Evolutionary conservation across 2,797 vertebrate genomes (phyloP), one percentile per base, ranked within the genome.

Genomic region (Hyperoplus lanceolatus): DNA sequence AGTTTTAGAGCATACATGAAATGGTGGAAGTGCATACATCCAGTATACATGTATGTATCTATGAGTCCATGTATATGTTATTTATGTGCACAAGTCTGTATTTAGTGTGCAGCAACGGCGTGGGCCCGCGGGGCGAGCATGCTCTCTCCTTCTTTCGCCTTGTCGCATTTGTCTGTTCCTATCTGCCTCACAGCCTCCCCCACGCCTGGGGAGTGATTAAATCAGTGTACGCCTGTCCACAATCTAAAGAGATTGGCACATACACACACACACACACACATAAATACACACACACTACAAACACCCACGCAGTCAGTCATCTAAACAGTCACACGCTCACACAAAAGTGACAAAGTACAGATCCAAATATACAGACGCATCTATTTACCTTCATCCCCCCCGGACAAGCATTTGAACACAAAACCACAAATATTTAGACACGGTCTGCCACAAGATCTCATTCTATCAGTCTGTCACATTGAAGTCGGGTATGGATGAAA

Each of bases 151-250:
- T 92, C 92, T 94, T 91, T 93, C 88, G 91, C 92, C 93, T 94
- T 94, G 94, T 95, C 90, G 90, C 91, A 68, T 95, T 93, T 95
- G 94, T 95, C 94, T 93, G 93, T 94, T 95, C 87, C 90, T 93
- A 94, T 95, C 91, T 94, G 87, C 89, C 90, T 95, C 93, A 94
- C 87, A 91, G 89, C 92, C 91, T 91, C 89, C 92, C 87, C 89
- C 83, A 72, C 92, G 93, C 94, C 94, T 93, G 90, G 90, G 92
- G 93, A 94, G 89, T 93, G 92, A 94, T 94, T 95, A 93, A 93
- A 95, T 95, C 93, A 93, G 90, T 91, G 90, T 92, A 92, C 70
- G 91, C 89, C 87, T 93, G 90, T 93, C 91, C 89, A 91, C 90
- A 91, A 90, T 90, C 93, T 89, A 90, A 86, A 89, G 86, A 92